phyloP scores from a whole-genome alignment of 2,113 vertebrate genomes.

The Mobula hypostoma region DNA sequence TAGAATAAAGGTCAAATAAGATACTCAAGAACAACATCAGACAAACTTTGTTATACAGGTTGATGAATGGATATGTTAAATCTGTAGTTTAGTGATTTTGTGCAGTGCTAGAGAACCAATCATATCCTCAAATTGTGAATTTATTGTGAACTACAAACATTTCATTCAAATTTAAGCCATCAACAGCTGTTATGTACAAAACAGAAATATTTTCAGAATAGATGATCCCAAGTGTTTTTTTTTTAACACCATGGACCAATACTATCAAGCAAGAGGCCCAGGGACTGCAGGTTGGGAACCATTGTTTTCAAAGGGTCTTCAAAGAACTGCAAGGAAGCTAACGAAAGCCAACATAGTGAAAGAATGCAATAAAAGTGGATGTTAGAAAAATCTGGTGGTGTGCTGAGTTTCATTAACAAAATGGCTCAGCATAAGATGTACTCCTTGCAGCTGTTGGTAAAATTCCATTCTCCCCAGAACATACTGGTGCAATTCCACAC shows the following conservation, averaged over 20 bases:
- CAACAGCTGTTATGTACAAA: neutral
- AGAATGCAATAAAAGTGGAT: neutral
- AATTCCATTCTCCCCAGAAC: too few relatives aligned
- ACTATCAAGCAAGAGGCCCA: too few relatives aligned
- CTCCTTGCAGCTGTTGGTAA: too few relatives aligned
- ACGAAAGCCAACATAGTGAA: neutral
- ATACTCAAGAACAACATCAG: neutral
- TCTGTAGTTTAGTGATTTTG: neutral
- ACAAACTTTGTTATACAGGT: neutral
- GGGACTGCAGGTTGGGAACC: too few relatives aligned
- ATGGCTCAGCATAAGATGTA: too few relatives aligned
- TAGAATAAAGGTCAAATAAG: neutral
- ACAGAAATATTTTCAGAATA: neutral
- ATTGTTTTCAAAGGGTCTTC: neutral
- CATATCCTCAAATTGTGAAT: neutral
- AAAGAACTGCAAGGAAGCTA: neutral
- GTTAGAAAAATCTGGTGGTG: neutral
- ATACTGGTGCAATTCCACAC: too few relatives aligned
- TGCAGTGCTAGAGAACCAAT: neutral
- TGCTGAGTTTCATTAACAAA: neutral
- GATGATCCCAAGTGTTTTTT: too few relatives aligned
- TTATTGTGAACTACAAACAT: neutral
- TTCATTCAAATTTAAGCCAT: neutral
- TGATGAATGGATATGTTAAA: neutral
- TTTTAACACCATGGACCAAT: too few relatives aligned